Evolutionary conservation across 1,140 invertebrate species (phyloP), one percentile per base, ranked within the genome.

Genomic region (Homarus americanus): DNA sequence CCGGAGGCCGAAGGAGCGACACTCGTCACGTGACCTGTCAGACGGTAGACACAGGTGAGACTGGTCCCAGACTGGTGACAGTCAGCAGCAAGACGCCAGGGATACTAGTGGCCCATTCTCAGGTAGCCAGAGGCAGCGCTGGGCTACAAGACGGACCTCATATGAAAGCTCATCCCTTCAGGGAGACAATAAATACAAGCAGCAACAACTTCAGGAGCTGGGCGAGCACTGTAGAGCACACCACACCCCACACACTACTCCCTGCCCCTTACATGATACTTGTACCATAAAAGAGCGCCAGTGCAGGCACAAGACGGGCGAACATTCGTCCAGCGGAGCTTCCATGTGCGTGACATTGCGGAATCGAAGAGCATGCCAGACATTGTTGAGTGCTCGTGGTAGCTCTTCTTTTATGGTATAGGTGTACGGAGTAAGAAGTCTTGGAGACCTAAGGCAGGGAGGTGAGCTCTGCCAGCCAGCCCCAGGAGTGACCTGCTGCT

Each of bases 151-250:
- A 69, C 53, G 28, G 20, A 79, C 76, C 24, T 44, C 58, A 17
- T 72, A 72, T 38, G 86, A 88, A 24, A 88, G 86, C 40, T 82
- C 86, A 1, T 88, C 86, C 17, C 41, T 82, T 28, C 58, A 80
- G 38, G 58, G 82, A 44, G 86, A 88, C 2, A 10, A n/a, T 12
- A 24, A n/a, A 0, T 80, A 66, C 58, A 7, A 24, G 7, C 49
- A 53, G 20, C 41, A 72, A 20, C 40, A 36, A 28, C 3, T 40
- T 32, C 44, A 24, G 41, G 76, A n/a, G 7, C 44, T 24, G n/a
- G n/a, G 7, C 10, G 58, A 40, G 38, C n/a, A 24, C 75, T 34
- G 38, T 40, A 80, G 63, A 34, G 44, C 28, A 87, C 28, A 44
- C 20, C 69, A n/a, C 84, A 78, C 7, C 28, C 84, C 15, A 17